Conservation (phyloP, 2,113 vertebrate genomes). For the Potamarius usumacintae region DNA sequence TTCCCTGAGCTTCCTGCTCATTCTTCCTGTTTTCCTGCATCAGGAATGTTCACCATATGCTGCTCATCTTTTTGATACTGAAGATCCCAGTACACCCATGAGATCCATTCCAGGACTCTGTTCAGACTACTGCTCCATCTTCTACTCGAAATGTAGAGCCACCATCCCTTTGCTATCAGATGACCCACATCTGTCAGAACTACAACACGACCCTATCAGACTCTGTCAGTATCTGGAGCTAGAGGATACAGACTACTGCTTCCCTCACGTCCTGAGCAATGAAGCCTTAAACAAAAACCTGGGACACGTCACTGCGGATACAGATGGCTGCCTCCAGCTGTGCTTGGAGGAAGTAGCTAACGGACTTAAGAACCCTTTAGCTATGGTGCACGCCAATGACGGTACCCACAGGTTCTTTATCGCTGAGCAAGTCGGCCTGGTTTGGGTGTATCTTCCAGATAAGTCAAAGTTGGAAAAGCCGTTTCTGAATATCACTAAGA, state of each 20-base stretch:
- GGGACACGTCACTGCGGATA: constrained; percentile 77
- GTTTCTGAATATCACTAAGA: constrained; percentile 87
- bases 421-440: constrained; percentile 91
- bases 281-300: constrained; percentile 79
- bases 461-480: constrained; percentile 80
- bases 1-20: neutral
- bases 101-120: constrained; percentile 89
- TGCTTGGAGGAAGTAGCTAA: constrained; percentile 90
- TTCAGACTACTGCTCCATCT: constrained; percentile 81
- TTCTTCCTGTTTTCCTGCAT: constrained; percentile 39
- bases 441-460: constrained; percentile 89
- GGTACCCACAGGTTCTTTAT: constrained; percentile 92
- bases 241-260: constrained; percentile 89
- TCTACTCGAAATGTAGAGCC: constrained; percentile 80
- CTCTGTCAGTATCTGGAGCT: constrained; percentile 82
- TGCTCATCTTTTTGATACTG: constrained; percentile 90
- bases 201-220: constrained; percentile 70
- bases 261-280: constrained; percentile 81
- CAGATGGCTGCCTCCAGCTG: constrained; percentile 87
- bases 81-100: constrained; percentile 83
- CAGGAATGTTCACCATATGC: constrained; percentile 95
- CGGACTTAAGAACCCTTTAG: constrained; percentile 85
- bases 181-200: constrained; percentile 64
- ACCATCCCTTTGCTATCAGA: constrained; percentile 75
- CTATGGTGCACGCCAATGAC: constrained; percentile 89